Base-by-base conservation (phyloP, 2,797 vertebrate genomes). In the Melanotaenia parkinsoni region DNA sequence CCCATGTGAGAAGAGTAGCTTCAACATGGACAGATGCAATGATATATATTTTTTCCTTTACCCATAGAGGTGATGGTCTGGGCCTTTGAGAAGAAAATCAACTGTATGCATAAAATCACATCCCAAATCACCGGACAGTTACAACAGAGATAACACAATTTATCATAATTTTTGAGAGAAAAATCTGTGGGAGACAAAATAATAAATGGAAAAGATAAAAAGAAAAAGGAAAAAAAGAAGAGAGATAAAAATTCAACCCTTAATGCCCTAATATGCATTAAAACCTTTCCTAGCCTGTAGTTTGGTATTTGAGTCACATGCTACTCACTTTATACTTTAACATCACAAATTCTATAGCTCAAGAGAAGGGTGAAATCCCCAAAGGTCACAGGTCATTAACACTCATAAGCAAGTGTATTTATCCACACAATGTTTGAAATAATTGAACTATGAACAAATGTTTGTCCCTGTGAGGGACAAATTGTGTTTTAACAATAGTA, bases 1-100 rank as follows among this genome's bases (percentile, higher is more conserved):
- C 95, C 88, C 91, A 91, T 57, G 84, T 88, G 91, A 94, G 94
- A 68, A 83, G 81, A 72, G 79, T 61, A 37, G 38, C 47, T 74
- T 71, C 54, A 14, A 24, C 13, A 37, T 75, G 84, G 82, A 82
- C 86, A 86, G 82, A 89, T 85, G 86, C 75, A 79, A 26, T 70
- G 73, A 87, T 76, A 40, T 6, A 5, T 63, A 67, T 61, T 64
- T 78, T 60, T 68, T 12, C 5, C 40, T 53, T 81, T 83, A 58
- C 45, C 70, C 87, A 85, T 64, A 37, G 40, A 18, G 13, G 57
- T 37, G 67, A 64, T 57, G 47, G 70, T 82, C 59, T 33, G 3
- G 13, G 28, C 43, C 65, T 83, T 81, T 74, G 67, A 61, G 61
- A 76, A 51, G 79, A 81, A 70, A 87, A 81, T 77, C 43, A 82